A percentile compares a stretch with the other conserved stretches of the same genome.
Conservation (phyloP, 2,113 vertebrate genomes). For the Mobula birostris region DNA sequence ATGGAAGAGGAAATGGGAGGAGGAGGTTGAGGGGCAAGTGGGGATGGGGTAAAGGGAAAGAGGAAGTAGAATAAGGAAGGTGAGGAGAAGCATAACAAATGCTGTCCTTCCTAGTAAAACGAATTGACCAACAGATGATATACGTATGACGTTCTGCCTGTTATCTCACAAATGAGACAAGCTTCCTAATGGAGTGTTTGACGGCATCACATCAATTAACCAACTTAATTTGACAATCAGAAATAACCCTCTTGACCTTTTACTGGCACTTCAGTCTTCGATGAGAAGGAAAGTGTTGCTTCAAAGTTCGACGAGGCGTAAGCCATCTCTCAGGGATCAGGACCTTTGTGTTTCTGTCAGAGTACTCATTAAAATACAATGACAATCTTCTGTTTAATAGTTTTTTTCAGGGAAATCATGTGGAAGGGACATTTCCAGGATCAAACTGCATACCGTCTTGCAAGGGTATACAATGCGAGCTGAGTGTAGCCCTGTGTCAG, state of each 20-base stretch:
- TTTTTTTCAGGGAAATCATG: background rate
- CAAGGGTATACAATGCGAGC: too few relatives aligned
- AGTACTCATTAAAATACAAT: background rate
- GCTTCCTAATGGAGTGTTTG: background rate
- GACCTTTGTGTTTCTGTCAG: background rate
- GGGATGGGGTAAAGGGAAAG: too few relatives aligned
- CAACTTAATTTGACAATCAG: background rate
- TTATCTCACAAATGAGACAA: background rate
- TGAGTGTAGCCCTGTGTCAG: too few relatives aligned
- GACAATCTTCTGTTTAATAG: background rate
- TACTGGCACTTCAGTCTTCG: background rate
- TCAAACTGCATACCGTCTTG: background rate
- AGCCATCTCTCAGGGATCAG: background rate
- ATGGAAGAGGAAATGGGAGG: too few relatives aligned
- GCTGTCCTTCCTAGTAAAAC: too few relatives aligned
- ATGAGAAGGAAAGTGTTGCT: background rate
- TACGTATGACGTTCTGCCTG: background rate
- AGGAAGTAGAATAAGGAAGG: too few relatives aligned
- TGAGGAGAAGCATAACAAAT: too few relatives aligned
- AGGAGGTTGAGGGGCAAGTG: too few relatives aligned
- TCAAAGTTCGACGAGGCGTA: background rate
- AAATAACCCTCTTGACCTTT: background rate
- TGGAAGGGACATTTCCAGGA: background rate
- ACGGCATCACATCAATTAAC: background rate
- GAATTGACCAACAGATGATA: background rate